A percentile compares a stretch with the other conserved stretches of the same genome.
Evolutionary conservation across 2,888 invertebrate species (phyloP).

Genomic region (Phortica magna): DNA sequence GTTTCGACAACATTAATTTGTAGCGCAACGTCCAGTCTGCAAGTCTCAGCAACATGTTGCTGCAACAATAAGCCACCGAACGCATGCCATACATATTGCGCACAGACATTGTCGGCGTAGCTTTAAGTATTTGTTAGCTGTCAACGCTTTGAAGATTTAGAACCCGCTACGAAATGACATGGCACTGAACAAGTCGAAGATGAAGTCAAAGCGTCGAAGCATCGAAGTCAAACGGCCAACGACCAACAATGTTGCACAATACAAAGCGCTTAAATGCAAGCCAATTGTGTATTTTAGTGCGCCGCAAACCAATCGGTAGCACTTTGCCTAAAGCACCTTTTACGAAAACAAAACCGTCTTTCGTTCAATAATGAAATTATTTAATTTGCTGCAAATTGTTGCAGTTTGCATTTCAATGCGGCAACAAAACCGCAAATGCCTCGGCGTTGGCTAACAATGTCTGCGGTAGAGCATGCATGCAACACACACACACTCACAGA

Average conservation of each 20-base stretch:
- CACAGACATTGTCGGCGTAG: conserved; percentile 27
- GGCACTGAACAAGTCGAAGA: background rate
- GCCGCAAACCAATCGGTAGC: conserved; percentile 33
- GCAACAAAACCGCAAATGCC: conserved; percentile 11
- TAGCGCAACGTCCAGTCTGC: no score
- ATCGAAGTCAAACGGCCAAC: background rate
- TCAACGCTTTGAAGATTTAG: conserved; percentile 56
- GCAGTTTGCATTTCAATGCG: background rate
- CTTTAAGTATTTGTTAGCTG: conserved; percentile 49
- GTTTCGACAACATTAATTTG: conserved; percentile 60
- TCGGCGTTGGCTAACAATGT: conserved; percentile 25
- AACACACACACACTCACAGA: background rate
- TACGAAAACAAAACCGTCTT: background rate
- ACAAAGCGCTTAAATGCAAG: background rate
- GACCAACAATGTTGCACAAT: conserved; percentile 5
- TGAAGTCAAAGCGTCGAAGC: no score
- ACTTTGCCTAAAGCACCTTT: background rate
- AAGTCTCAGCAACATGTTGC: conserved; percentile 40
- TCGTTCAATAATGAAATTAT: conserved; percentile 2
- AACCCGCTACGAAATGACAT: conserved; percentile 46
- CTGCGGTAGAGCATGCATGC: conserved; percentile 9
- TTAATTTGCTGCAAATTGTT: conserved; percentile 9
- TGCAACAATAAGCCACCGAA: conserved; percentile 41
- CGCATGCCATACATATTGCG: background rate
- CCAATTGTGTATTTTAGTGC: background rate